Percentiles rank a stretch among this genome's conserved stretches.
Conservation (phyloP, 2,888 invertebrate genomes). For the Mythimna loreyi region DNA sequence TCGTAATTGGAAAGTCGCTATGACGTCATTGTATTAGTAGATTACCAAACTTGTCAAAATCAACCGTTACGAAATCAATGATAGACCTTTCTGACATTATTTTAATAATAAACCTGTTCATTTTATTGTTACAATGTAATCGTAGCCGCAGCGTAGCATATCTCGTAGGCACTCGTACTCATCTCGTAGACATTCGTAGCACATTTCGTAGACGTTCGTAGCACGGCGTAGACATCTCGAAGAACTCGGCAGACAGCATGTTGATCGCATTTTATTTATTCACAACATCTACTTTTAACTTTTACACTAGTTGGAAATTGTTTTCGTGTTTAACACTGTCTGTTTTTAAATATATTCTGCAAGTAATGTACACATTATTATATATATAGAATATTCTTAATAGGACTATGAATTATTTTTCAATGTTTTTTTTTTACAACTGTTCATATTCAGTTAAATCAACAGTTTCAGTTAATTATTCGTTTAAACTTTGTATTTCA, state of each 20-base stretch:
- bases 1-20: no score
- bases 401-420: no score
- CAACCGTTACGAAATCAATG: no score
- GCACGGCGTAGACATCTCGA: constrained; percentile 57
- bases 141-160: constrained; percentile 47
- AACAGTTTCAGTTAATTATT: no score
- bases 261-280: constrained; percentile 50
- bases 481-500: no score
- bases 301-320: constrained; percentile 32
- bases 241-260: constrained; percentile 43
- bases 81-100: no score
- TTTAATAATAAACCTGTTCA: no score
- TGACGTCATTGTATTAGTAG: no score
- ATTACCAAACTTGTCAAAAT: no score
- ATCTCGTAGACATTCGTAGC: constrained; percentile 52
- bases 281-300: constrained; percentile 38
- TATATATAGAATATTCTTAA: no score
- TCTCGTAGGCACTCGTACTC: constrained; percentile 45
- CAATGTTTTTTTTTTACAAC: no score
- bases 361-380: background rate
- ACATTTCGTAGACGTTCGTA: constrained; percentile 32
- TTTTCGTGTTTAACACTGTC: background rate
- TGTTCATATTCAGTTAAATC: no score
- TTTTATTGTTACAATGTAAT: constrained; percentile 32
- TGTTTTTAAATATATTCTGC: background rate